Conservation (phyloP, 1,140 invertebrate species). For the Pseudoatta argentina region DNA sequence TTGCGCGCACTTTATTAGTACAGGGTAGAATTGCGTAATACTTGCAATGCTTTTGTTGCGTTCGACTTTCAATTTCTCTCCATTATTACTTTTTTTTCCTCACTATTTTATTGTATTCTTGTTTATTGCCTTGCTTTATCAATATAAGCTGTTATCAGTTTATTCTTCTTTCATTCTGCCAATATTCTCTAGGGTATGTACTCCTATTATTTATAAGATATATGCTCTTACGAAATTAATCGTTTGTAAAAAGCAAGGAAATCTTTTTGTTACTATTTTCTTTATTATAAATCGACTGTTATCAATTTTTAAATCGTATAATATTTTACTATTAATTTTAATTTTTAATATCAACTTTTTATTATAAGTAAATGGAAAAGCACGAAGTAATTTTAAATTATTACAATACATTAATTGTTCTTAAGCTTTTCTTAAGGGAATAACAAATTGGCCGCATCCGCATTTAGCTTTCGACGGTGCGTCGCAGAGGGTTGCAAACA, state of each 20-base stretch:
- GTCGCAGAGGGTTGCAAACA: background rate
- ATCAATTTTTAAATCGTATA: background rate
- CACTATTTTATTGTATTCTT: constrained; percentile 21
- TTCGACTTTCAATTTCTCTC: constrained; percentile 32
- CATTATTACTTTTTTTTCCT: background rate
- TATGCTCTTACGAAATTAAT: background rate
- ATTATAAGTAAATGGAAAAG: background rate
- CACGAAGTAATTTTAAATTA: background rate
- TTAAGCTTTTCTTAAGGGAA: background rate
- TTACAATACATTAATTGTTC: background rate
- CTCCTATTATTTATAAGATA: constrained; percentile 8
- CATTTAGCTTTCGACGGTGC: no score
- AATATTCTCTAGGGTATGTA: background rate
- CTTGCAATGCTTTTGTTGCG: constrained; percentile 19
- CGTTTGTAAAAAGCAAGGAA: background rate
- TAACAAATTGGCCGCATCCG: background rate
- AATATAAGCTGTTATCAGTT: constrained; percentile 5
- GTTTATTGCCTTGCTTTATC: constrained; percentile 33
- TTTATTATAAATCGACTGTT: background rate
- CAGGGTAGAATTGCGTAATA: constrained; percentile 10
- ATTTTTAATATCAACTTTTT: background rate
- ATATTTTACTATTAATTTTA: background rate
- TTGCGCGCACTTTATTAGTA: background rate
- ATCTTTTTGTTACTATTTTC: background rate
- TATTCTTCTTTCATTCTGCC: constrained; percentile 2